A percentile compares a stretch with the other conserved stretches of the same genome.
Evolutionary conservation across 2,113 vertebrate genomes (phyloP).

Genomic region (Tringa solitaria): DNA sequence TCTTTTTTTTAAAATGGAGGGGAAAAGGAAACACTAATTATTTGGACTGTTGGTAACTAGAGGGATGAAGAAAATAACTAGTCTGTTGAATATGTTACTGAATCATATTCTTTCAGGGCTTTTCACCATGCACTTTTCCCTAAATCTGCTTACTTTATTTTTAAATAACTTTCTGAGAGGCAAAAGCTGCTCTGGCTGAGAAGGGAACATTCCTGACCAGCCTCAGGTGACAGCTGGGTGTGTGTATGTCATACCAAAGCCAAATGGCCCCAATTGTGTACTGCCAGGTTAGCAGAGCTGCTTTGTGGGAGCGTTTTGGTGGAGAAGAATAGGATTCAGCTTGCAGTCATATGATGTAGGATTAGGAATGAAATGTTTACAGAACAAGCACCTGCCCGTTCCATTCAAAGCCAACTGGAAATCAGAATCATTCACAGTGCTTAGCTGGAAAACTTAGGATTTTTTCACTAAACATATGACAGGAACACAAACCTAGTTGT

Average conservation of each 20-base stretch:
- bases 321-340: not conserved
- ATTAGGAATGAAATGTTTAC: not conserved
- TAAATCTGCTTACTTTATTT: not conserved
- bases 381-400: not conserved
- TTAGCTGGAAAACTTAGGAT: not conserved
- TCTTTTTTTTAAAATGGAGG: not conserved
- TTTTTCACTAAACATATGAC: not conserved
- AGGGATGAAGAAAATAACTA: not conserved
- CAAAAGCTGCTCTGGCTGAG: not conserved
- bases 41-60: not conserved
- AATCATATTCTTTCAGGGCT: not conserved
- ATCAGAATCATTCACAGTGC: not conserved
- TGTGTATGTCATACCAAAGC: not conserved
- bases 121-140: not conserved
- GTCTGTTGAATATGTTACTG: not conserved
- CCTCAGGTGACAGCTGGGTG: not conserved
- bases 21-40: not conserved
- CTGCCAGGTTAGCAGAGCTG: not conserved
- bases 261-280: not conserved
- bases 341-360: accelerated
- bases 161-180: not conserved
- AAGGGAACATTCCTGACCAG: not conserved
- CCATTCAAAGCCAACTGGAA: not conserved
- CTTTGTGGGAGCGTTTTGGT: not conserved
- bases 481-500: not conserved